Percentiles rank a stretch among this genome's conserved stretches.
These are phyloP conservation scores for Drosophila paramelanica DNA, from an alignment of 2,888 invertebrate species.

Conservation along the genomic window DNA sequence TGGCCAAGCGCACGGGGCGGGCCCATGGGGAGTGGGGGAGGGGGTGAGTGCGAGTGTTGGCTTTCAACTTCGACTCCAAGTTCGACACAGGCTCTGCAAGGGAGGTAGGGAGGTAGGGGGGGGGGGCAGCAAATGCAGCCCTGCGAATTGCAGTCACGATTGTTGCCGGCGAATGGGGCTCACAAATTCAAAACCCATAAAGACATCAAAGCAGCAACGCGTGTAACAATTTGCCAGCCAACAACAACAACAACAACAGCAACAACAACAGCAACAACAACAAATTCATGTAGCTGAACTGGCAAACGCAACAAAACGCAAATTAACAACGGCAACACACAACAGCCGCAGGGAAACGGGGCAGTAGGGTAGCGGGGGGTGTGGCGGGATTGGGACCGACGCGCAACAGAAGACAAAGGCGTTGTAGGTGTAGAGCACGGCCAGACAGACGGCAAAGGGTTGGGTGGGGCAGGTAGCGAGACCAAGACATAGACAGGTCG, in stretches of 20 bases:
- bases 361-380: neutral
- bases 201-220: slow-evolving; percentile 80
- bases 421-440: slow-evolving; percentile 18
- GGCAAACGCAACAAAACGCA: slow-evolving; percentile 78
- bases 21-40: neutral
- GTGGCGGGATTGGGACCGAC: too few relatives aligned
- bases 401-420: slow-evolving; percentile 34
- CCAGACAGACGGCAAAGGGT: neutral
- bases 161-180: slow-evolving; percentile 62
- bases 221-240: slow-evolving; percentile 79
- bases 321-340: slow-evolving; percentile 74
- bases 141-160: slow-evolving; percentile 75
- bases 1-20: slow-evolving; percentile 41
- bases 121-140: slow-evolving; percentile 27
- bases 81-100: neutral
- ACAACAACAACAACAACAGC: slow-evolving; percentile 53
- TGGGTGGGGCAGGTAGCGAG: neutral
- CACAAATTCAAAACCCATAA: slow-evolving; percentile 80
- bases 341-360: slow-evolving; percentile 1
- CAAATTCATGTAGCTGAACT: slow-evolving; percentile 51
- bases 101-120: neutral
- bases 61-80: slow-evolving; percentile 34
- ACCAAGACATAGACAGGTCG: slow-evolving; percentile 26
- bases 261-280: slow-evolving; percentile 46
- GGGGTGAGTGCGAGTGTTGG: neutral